Base-by-base conservation (phyloP, 2,113 vertebrate species). In the Craseonycteris thonglongyai region DNA sequence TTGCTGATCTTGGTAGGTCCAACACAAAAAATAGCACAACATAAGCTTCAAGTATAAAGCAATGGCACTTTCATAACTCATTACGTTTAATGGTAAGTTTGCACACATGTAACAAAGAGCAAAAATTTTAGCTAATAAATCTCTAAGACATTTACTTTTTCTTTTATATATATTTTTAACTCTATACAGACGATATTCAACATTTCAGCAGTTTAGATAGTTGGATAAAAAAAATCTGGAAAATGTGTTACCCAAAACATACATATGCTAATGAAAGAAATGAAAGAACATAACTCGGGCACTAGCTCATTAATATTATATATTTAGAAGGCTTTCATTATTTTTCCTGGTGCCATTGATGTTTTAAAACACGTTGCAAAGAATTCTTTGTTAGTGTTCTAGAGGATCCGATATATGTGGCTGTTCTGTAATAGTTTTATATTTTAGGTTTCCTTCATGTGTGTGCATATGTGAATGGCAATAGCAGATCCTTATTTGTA, bases 51-150 rank as follows among this genome's bases (percentile, higher is more conserved):
- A 58, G 79, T 81, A n/a, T 9, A 76, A 76, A 2, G 2, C 7
- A 19, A 30, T 42, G 13, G 38, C 49, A 84, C 0, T 51, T 94
- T 58, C 3, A 83, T 65, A 82, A 82, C 16, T 95, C 35, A 81
- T 78, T 80, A 33, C 0, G 71, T 42, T 80, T 61, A 58, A 21
- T 82, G 5, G 8, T 7, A 93, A 76, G 1, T 83, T 12, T 83
- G 2, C 11, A 88, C 4, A 12, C 12, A 28, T 69, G 15, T 71
- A 92, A 92, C 26, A 83, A 81, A 94, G 19, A 65, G 33, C 11
- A 61, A 3, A 91, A 69, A 9, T 45, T 93, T 91, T 80, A 81
- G 24, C n/a, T 59, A 59, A 95, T 84, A 94, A 86, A 92, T 78
- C 28, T 90, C 19, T 11, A 51, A 72, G 14, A 6, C 7, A 21